phyloP scores from a whole-genome alignment of 2,888 invertebrate genomes.

The Hartigia nigra region DNA sequence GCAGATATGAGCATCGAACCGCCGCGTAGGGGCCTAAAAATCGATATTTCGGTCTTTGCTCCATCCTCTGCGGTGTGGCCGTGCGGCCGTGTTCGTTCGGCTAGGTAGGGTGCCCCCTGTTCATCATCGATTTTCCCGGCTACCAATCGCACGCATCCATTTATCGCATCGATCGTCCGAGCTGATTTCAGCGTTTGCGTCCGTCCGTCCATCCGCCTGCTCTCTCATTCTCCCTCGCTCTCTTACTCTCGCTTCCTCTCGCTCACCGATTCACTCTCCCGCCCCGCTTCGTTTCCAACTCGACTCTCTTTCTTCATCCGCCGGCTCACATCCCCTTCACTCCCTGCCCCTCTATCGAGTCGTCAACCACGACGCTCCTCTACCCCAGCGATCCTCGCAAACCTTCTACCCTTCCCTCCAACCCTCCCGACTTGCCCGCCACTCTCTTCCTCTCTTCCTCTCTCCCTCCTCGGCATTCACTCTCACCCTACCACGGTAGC shows the following conservation, averaged over 20 bases:
- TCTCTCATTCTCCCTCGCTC: constrained; percentile 1
- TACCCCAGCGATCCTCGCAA: not conserved
- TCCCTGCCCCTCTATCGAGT: not conserved
- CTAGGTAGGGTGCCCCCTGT: constrained; percentile 54
- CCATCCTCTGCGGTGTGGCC: constrained; percentile 72
- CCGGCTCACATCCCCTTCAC: not conserved
- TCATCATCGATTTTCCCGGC: constrained; percentile 64
- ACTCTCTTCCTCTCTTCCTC: constrained; percentile 19
- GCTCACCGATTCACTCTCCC: constrained; percentile 36
- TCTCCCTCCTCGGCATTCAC: not conserved
- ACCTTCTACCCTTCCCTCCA: not conserved
- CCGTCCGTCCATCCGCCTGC: constrained; percentile 50
- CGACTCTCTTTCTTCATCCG: constrained; percentile 3
- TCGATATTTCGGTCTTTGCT: constrained; percentile 77
- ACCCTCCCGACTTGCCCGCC: not conserved
- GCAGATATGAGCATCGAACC: constrained; percentile 65
- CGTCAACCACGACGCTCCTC: not conserved
- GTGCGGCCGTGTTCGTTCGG: constrained; percentile 32
- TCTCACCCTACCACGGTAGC: constrained; percentile 12
- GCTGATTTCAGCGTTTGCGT: constrained; percentile 64
- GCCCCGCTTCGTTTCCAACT: constrained; percentile 9
- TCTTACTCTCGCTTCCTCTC: not conserved
- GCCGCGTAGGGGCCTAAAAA: constrained; percentile 76
- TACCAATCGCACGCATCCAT: constrained; percentile 80
- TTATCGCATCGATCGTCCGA: constrained; percentile 79